Conservation (phyloP, 2,888 invertebrate species). For the Gisinianus flammeolus region DNA sequence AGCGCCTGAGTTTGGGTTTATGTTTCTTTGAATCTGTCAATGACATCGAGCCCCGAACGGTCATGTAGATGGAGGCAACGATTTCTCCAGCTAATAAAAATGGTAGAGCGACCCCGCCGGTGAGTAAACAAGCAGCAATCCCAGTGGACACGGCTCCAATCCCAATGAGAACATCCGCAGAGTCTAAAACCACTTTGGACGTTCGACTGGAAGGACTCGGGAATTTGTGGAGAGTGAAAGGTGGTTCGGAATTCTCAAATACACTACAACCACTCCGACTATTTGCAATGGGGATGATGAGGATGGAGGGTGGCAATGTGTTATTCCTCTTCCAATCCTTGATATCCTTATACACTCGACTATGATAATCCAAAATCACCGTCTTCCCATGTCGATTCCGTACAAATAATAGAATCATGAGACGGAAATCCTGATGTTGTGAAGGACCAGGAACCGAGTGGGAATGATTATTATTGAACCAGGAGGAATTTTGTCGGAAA, state of each 20-base stretch:
- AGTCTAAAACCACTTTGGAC: neutral
- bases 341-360: conserved; percentile 32
- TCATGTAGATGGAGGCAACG: conserved; percentile 23
- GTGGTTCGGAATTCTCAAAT: neutral
- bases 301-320: conserved; percentile 9
- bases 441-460: neutral
- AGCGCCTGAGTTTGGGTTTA: conserved; percentile 19
- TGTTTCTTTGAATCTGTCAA: conserved; percentile 6
- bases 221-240: neutral
- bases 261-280: neutral
- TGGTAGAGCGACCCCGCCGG: neutral
- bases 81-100: conserved; percentile 22
- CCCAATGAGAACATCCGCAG: conserved; percentile 10
- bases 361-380: neutral
- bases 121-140: neutral
- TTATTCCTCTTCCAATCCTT: conserved; percentile 30
- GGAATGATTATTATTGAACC: neutral
- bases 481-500: neutral
- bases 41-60: conserved; percentile 12
- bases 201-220: conserved; percentile 14
- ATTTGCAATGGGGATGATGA: neutral
- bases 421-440: neutral
- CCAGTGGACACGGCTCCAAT: conserved; percentile 27
- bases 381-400: neutral
- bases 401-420: conserved; percentile 11